Evolutionary conservation across 2,888 invertebrate species (phyloP), one percentile per base, ranked within the genome.

Genomic region (Eupithecia pulchellata): DNA sequence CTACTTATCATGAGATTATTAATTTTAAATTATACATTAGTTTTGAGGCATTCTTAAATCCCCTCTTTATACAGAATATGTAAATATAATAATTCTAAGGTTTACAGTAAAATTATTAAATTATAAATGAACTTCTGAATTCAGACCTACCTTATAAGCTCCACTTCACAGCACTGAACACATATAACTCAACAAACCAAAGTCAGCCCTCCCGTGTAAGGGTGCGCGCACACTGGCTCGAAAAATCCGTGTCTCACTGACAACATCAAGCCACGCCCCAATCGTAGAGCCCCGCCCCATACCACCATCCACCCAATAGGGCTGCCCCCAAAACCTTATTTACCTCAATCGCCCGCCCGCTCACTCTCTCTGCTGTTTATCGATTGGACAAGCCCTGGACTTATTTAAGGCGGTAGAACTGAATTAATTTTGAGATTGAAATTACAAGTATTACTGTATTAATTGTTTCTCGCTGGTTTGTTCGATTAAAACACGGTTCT

Each of bases 391-490:
- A 75, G 82, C 85, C 79, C 83, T 84, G 85, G 86, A 90, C 89
- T 92, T 92, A 93, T 91, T 93, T 93, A 93, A 93, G 91, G 89
- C 90, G 91, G 91, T 79, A 83, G 86, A 86, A 82, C 78, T 85
- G 91, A 91, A 91, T 93, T 94, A 93, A 93, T 92, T 90, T 92
- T 92, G 92, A 93, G 93, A 94, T 93, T 92, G 91, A 88, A 91
- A 91, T 90, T 90, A 90, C 89, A 88, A 89, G 86, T 88, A 86
- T 87, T 85, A 87, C 84, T 83, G 85, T 82, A 87, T 86, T 88
- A 89, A 89, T 88, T 87, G 83, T 85, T 86, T 87, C 86, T 84
- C 86, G 87, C 86, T 77, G 82, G 81, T 78, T 87, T 83, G 86
- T 86, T 88, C 89, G 87, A 86, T 91, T 91, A 90, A 90, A 86